phyloP scores from a whole-genome alignment of 1,140 invertebrate species.

The Hirudo medicinalis region DNA sequence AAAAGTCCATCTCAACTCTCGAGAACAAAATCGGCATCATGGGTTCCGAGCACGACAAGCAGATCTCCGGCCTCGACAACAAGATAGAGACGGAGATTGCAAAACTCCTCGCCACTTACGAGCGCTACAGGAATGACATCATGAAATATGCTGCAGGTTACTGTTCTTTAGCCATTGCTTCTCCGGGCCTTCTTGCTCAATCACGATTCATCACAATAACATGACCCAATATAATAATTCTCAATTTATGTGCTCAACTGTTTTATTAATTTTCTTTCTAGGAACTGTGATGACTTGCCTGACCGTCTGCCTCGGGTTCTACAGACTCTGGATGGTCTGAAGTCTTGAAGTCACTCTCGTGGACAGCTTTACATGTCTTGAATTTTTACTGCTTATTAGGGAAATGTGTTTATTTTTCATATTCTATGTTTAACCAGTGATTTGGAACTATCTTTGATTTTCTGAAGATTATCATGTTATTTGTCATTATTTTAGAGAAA shows the following conservation, averaged over 20 bases:
- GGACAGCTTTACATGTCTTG: too few species aligned
- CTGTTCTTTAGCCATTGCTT: not conserved
- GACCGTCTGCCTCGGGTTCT: constrained; percentile 24
- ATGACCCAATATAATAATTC: not conserved
- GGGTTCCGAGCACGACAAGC: constrained; percentile 19
- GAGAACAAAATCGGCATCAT: constrained; percentile 20
- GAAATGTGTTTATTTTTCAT: too few species aligned
- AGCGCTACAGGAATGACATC: constrained; percentile 38
- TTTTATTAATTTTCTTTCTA: constrained; percentile 22
- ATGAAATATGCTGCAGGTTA: constrained; percentile 34
- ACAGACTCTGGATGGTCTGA: constrained; percentile 19
- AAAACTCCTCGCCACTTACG: constrained; percentile 35
- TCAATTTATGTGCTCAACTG: not conserved
- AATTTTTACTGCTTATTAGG: too few species aligned
- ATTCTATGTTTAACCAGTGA: too few species aligned
- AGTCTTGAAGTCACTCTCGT: too few species aligned
- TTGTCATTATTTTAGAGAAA: too few species aligned
- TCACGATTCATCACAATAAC: too few species aligned
- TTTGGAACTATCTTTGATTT: too few species aligned
- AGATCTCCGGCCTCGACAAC: constrained; percentile 29
- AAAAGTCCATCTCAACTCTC: constrained; percentile 30
- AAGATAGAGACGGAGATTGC: constrained; percentile 39
- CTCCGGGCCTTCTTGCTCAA: too few species aligned
- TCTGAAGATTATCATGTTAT: too few species aligned
- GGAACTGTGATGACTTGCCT: constrained; percentile 24